Percentiles rank a stretch among this genome's conserved stretches.
Evolutionary conservation across 2,797 vertebrate species (phyloP).

Genomic region (Scleropages formosus): DNA sequence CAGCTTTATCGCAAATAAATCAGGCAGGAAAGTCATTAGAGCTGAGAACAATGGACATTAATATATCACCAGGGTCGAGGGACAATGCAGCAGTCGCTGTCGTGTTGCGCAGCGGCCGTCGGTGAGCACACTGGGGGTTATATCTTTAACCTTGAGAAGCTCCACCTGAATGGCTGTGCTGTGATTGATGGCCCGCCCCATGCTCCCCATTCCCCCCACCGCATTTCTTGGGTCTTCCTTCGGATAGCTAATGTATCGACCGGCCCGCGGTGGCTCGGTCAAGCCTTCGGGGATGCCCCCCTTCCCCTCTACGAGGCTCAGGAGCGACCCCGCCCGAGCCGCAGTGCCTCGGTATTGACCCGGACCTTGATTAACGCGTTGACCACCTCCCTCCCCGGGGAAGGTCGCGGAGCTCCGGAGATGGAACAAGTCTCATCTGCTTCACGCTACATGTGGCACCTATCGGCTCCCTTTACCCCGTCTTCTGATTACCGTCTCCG

Average conservation of each 20-base stretch:
- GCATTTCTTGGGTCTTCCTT: conserved; percentile 40
- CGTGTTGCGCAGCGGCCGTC: background rate
- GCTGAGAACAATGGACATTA: background rate
- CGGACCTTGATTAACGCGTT: conserved; percentile 34
- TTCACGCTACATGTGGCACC: conserved; percentile 41
- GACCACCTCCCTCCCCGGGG: background rate
- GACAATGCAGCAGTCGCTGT: background rate
- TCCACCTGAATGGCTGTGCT: conserved; percentile 48
- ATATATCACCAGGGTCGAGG: background rate
- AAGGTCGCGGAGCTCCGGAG: background rate
- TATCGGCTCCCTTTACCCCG: background rate
- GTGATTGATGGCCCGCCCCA: conserved; percentile 58
- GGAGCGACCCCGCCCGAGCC: conserved; percentile 40
- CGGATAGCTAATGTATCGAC: conserved; percentile 8
- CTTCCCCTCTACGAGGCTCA: conserved; percentile 36
- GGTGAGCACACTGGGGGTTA: conserved; percentile 30
- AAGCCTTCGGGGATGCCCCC: conserved; percentile 21
- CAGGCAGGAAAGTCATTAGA: conserved; percentile 5
- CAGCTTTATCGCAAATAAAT: conserved; percentile 19
- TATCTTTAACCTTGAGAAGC: conserved; percentile 57
- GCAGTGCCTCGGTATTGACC: conserved; percentile 33
- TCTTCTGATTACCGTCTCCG: background rate
- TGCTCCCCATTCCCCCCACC: conserved; percentile 30
- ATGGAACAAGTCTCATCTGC: background rate
- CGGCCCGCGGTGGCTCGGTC: background rate